Conservation (phyloP, 2,113 vertebrate genomes). For the Nesoenas mayeri region DNA sequence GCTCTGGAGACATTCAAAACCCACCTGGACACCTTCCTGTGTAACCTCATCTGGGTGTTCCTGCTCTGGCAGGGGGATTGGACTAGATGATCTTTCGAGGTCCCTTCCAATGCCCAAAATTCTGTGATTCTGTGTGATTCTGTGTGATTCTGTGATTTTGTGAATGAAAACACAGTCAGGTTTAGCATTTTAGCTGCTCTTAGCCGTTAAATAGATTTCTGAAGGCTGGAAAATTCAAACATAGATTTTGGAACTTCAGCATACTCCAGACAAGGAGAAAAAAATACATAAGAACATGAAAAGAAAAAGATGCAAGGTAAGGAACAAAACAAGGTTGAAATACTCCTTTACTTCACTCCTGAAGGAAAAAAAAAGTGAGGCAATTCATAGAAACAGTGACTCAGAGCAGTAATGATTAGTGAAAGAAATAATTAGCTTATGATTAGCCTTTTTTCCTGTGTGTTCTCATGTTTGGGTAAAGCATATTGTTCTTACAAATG, state of each 20-base stretch:
- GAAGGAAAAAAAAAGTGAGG: not conserved
- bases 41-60: too few species aligned
- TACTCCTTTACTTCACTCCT: not conserved
- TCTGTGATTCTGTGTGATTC: too few species aligned
- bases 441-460: constrained; percentile 60
- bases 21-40: too few species aligned
- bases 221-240: not conserved
- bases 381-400: constrained; percentile 36
- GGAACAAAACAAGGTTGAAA: not conserved
- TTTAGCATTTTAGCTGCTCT: not conserved
- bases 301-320: not conserved
- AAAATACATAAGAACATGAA: not conserved
- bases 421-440: constrained; percentile 59
- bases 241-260: not conserved
- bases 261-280: not conserved
- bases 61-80: too few species aligned
- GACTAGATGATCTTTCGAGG: too few species aligned
- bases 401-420: constrained; percentile 50
- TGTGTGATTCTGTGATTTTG: too few species aligned
- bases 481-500: constrained; percentile 64
- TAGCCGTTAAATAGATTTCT: not conserved
- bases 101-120: too few species aligned
- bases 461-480: constrained; percentile 52
- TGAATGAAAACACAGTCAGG: not conserved
- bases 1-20: too few species aligned